phyloP scores from a whole-genome alignment of 2,888 invertebrate species.

The Oscheius sp. region DNA sequence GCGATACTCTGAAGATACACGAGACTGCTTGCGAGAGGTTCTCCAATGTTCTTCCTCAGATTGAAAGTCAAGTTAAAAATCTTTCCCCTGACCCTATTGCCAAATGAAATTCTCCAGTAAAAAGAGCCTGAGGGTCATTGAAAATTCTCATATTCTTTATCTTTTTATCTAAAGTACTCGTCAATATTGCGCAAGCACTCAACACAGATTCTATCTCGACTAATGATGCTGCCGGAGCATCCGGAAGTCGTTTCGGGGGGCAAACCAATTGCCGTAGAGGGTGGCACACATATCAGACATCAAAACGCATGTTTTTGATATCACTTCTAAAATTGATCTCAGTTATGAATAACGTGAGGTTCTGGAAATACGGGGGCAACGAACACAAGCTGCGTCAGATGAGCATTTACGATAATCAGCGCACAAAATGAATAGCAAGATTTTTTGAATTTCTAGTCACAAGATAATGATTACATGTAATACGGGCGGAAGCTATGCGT shows the following conservation, averaged over 20 bases:
- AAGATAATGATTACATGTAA: no score
- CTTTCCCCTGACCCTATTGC: not conserved
- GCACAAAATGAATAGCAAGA: no score
- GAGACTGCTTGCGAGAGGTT: no score
- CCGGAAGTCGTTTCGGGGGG: constrained; percentile 29
- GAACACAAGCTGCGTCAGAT: no score
- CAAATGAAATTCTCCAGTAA: not conserved
- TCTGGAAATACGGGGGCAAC: no score
- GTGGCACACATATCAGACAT: not conserved
- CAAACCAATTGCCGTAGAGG: constrained; percentile 29
- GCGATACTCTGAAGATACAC: no score
- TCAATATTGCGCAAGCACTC: constrained; percentile 38
- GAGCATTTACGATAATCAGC: no score
- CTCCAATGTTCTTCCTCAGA: not conserved
- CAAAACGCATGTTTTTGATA: not conserved
- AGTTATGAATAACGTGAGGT: not conserved
- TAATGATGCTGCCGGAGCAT: constrained; percentile 34
- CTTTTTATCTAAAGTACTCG: constrained; percentile 33
- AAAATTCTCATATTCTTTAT: constrained; percentile 35
- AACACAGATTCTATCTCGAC: constrained; percentile 32
- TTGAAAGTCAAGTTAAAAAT: not conserved
- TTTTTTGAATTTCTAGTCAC: no score
- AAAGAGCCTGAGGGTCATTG: constrained; percentile 5
- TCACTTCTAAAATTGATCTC: no score
- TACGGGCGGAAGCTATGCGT: no score